Evolutionary conservation across 2,113 vertebrate species (phyloP).

Genomic region (Vireo altiloquus): DNA sequence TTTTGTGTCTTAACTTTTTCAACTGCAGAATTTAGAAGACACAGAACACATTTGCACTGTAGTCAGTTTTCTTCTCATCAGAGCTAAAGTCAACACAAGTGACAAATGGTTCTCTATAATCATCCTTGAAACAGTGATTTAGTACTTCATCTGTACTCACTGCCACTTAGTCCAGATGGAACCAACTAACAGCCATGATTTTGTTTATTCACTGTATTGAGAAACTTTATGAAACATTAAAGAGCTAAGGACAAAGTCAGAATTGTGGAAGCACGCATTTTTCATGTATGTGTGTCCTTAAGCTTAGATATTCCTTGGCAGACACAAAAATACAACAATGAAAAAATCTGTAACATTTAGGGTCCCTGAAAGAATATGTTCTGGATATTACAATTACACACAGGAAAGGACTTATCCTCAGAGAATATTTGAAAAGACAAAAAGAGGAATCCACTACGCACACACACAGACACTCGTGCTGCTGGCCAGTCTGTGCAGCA

Average conservation of each 20-base stretch:
- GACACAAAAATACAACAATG: not conserved
- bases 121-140: not conserved
- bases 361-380: not conserved
- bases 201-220: not conserved
- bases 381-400: not conserved
- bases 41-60: not conserved
- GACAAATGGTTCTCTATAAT: not conserved
- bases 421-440: not conserved
- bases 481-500: not conserved
- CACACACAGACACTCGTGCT: not conserved
- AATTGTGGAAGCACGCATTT: not conserved
- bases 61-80: not conserved
- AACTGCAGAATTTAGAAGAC: not conserved
- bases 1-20: not conserved
- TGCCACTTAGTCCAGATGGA: not conserved
- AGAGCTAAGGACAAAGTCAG: not conserved
- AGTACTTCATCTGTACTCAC: accelerated
- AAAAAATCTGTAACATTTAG: not conserved
- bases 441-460: not conserved
- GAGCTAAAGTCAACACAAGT: not conserved
- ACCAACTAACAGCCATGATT: not conserved
- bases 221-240: not conserved
- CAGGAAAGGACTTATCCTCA: not conserved
- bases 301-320: not conserved
- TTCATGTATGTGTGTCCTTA: not conserved